Evolutionary conservation across 2,113 vertebrate genomes (phyloP), one percentile per base, ranked within the genome.

Genomic region (Bubalus kerabau): DNA sequence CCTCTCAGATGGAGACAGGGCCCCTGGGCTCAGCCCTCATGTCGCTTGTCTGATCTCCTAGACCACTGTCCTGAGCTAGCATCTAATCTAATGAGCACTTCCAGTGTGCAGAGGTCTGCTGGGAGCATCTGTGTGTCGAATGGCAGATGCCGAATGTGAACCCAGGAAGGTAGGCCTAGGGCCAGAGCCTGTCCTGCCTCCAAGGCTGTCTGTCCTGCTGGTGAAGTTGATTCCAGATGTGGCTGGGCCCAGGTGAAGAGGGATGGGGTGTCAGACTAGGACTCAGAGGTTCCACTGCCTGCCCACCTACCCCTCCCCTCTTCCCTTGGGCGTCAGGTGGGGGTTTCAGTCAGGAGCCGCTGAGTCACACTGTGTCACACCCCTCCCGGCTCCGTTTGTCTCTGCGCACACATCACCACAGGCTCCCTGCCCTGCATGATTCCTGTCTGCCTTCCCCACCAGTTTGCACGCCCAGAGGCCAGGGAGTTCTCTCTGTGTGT

Each of bases 351-450:
- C 9, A 3, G n/a, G 5, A 57, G 36, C 60, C 7, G 1, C 7
- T 13, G 21, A 23, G 30, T 19, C 48, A 3, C 52, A 16, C 32
- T 21, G 36, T 21, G 19, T 28, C 30, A 57, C 14, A 7, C 4
- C 6, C 26, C 36, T 15, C 23, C 7, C 12, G 0, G n/a, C 10
- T 52, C 52, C 1, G 0, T n/a, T 30, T 40, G 80, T 62, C 60
- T 59, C 74, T 4, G 1, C 0, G 0, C 56, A 30, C 46, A 3
- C 24, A 19, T 50, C 83, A 24, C 30, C 71, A 1, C 0, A 23
- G 57, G n/a, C 46, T 43, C 8, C 28, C 7, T 16, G 54, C 0
- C 4, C 26, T 40, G 26, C 26, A 4, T 23, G 54, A 30, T 43
- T 28, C 62, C 36, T 7, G 57, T 36, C 46, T 2, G 1, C 60